phyloP scores from a whole-genome alignment of 2,113 vertebrate genomes.

The Microtus oregoni region DNA sequence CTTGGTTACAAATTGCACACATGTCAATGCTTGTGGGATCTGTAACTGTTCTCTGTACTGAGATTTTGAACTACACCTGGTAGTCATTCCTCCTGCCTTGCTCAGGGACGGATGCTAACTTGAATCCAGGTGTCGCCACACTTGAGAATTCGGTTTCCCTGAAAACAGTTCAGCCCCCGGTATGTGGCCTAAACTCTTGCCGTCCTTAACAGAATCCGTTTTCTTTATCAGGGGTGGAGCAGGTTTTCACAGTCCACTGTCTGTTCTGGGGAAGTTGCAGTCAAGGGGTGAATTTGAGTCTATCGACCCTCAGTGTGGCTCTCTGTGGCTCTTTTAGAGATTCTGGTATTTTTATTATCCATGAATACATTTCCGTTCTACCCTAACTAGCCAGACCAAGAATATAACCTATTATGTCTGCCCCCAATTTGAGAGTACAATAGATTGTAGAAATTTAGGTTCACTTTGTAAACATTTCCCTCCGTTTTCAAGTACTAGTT shows the following conservation, averaged over 20 bases:
- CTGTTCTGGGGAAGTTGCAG: no score
- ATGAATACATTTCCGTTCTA: neutral
- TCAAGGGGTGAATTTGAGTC: neutral
- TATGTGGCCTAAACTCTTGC: neutral
- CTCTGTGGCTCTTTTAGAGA: neutral
- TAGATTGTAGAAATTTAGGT: neutral
- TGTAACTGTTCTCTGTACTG: neutral
- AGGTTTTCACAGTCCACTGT: neutral
- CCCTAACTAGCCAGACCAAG: conserved; percentile 13
- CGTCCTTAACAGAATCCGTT: neutral
- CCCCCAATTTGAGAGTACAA: neutral
- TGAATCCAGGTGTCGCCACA: neutral
- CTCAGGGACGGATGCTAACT: neutral
- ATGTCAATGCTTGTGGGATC: neutral
- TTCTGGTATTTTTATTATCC: neutral
- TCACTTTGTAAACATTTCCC: conserved; percentile 26
- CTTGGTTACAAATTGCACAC: neutral
- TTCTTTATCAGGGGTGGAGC: neutral
- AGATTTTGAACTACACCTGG: neutral
- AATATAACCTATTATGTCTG: neutral
- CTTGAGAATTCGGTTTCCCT: neutral
- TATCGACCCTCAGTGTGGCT: neutral
- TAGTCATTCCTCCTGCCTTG: neutral
- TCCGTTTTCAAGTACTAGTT: conserved; percentile 48
- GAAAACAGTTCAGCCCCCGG: neutral